Conservation (phyloP, 23 tunicate species). For the Ciona savignyi region DNA sequence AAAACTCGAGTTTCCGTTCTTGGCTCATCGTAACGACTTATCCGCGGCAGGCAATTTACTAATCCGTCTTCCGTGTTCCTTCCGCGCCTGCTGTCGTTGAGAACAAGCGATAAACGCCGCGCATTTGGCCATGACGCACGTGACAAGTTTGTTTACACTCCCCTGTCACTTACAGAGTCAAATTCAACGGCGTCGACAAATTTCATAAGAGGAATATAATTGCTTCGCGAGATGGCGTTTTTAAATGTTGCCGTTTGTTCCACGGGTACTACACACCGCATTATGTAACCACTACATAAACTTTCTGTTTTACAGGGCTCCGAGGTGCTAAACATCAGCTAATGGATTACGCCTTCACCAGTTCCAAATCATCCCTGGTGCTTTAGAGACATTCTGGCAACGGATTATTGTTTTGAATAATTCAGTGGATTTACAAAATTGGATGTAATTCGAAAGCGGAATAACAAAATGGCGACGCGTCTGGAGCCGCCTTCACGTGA, state of each 20-base stretch:
- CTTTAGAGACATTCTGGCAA: neutral
- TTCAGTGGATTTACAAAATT: neutral
- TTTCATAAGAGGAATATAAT: too few species aligned
- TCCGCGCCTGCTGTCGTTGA: neutral
- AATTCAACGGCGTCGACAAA: too few species aligned
- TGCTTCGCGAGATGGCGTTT: too few species aligned
- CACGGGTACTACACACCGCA: too few species aligned
- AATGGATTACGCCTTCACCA: neutral
- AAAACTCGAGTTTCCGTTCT: too few species aligned
- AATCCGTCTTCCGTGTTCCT: neutral
- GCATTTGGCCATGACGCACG: neutral
- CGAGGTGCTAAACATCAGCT: neutral
- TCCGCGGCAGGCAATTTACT: neutral
- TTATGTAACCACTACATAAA: too few species aligned
- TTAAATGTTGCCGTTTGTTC: too few species aligned
- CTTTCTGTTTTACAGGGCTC: neutral
- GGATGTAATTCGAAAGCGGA: neutral
- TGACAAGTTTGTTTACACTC: neutral
- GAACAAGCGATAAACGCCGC: slow-evolving; percentile 1
- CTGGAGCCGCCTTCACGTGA: slow-evolving; percentile 10
- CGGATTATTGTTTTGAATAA: neutral
- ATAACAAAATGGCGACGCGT: slow-evolving; percentile 19
- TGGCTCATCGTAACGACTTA: too few species aligned
- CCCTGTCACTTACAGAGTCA: neutral
- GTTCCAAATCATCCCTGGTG: neutral